Percentiles rank a stretch among this genome's conserved stretches.
phyloP scores from a whole-genome alignment of 1,140 invertebrate species.

The Armadillidium nasatum region DNA sequence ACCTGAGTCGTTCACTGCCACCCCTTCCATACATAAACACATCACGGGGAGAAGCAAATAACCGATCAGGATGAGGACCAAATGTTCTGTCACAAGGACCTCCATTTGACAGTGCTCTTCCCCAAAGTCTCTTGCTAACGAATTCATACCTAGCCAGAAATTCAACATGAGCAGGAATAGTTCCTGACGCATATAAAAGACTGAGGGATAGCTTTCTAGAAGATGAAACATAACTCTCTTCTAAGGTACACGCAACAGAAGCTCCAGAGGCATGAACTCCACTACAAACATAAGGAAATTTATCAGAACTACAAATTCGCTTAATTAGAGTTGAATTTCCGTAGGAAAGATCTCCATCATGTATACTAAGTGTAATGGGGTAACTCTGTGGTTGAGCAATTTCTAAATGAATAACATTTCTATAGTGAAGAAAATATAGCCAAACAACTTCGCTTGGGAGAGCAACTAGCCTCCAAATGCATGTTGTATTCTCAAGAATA shows the following conservation, averaged over 20 bases:
- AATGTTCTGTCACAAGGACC: conserved; percentile 40
- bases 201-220: conserved; percentile 28
- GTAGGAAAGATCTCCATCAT: conserved; percentile 24
- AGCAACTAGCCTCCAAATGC: conserved; percentile 35
- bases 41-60: conserved; percentile 42
- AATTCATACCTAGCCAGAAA: conserved; percentile 43
- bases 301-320: conserved; percentile 37
- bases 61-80: conserved; percentile 34
- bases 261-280: conserved; percentile 36
- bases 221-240: conserved; percentile 39
- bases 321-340: conserved; percentile 30
- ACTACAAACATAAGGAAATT: conserved; percentile 38
- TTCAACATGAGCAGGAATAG: conserved; percentile 38
- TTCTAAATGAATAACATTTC: conserved; percentile 37
- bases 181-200: conserved; percentile 37
- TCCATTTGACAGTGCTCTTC: conserved; percentile 27
- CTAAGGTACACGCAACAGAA: conserved; percentile 32
- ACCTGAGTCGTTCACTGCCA: conserved; percentile 33
- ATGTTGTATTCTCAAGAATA: conserved; percentile 41
- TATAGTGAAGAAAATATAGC: conserved; percentile 44
- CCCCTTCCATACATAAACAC: conserved; percentile 41
- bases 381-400: conserved; percentile 36
- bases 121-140: conserved; percentile 39
- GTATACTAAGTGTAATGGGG: conserved; percentile 39
- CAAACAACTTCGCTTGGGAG: conserved; percentile 39